Base-by-base conservation (phyloP, 2,888 invertebrate species). In the Drosophila colorata region DNA sequence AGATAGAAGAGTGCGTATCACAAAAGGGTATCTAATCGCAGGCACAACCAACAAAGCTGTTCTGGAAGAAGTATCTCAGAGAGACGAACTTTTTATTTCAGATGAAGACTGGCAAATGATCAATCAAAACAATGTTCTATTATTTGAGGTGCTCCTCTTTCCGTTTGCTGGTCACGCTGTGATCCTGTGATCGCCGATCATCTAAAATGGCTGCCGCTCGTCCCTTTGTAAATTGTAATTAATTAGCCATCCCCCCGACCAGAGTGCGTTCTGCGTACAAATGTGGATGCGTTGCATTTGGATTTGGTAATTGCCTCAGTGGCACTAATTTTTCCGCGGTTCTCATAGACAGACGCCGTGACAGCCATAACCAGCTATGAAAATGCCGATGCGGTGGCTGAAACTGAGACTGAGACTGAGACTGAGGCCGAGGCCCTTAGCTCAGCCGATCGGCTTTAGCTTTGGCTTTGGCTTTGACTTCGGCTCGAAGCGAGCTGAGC, bases 311-410 rank as follows among this genome's bases (percentile, higher is more conserved):
- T 74, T 74, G 75, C 72, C 74, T 53, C 67, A 53, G 68, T 70
- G 76, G 66, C 69, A 78, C 49, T 53, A 37, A 76, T 66, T 69
- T 78, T 55, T 53, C 67, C 66, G 79, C 74, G 68, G 58, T 69
- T 77, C 68, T 69, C 74, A 70, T 46, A 67, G 69, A 61, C 64
- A 41, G 61, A 59, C 52, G 57, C 75, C 69, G 58, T 72, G 75
- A 75, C 75, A 75, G 75, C 58, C 61, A 63, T 82, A 82, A 76
- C 78, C 72, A 69, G 63, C 67, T 66, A 61, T 71, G 74, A 69
- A 77, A 80, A 80, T 66, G 69, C 63, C 53, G 55, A 67, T 20
- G 25, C 13, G 0, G 28, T 9, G 28, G 3, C 8, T 8, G 25
- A 28, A 8, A 8, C 8, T 28, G 28, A 28, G 28, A 28, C 20